Evolutionary conservation across 2,888 invertebrate genomes (phyloP).

Genomic region (Thecocarcelia acutangulata): DNA sequence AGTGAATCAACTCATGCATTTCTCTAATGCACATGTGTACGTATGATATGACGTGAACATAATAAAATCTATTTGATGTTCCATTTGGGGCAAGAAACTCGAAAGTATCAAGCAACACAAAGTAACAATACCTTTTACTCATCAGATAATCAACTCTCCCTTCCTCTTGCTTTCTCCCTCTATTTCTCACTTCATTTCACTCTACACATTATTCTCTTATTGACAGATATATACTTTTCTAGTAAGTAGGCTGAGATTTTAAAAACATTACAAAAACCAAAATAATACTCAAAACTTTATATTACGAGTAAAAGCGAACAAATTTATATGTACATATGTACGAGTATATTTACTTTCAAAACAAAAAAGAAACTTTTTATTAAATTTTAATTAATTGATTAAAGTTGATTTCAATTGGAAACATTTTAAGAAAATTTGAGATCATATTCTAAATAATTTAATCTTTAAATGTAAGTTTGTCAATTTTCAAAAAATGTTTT

Average conservation of each 20-base stretch:
- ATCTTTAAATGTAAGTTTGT: slow-evolving; percentile 70
- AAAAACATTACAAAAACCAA: neutral
- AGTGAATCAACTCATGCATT: too few relatives aligned
- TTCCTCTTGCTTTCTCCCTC: too few relatives aligned
- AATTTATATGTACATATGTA: neutral
- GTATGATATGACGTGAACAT: too few relatives aligned
- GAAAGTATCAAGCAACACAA: too few relatives aligned
- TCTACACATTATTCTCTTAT: neutral
- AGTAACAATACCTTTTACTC: too few relatives aligned
- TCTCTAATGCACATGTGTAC: too few relatives aligned
- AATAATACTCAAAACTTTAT: neutral
- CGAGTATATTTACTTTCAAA: slow-evolving; percentile 17
- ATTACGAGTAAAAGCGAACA: slow-evolving; percentile 11
- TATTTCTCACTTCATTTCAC: neutral
- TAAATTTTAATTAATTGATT: neutral
- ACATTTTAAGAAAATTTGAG: slow-evolving; percentile 64
- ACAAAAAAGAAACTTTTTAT: neutral
- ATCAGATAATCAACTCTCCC: neutral
- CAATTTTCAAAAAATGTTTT: slow-evolving; percentile 65
- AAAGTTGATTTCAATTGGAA: slow-evolving; percentile 60
- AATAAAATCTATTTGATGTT: too few relatives aligned
- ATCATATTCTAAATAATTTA: slow-evolving; percentile 70
- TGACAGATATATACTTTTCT: slow-evolving; percentile 37
- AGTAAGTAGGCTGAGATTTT: slow-evolving; percentile 24
- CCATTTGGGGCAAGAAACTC: too few relatives aligned